Evolutionary conservation across 1,140 invertebrate genomes (phyloP).

Genomic region (Aleiodes sp.): DNA sequence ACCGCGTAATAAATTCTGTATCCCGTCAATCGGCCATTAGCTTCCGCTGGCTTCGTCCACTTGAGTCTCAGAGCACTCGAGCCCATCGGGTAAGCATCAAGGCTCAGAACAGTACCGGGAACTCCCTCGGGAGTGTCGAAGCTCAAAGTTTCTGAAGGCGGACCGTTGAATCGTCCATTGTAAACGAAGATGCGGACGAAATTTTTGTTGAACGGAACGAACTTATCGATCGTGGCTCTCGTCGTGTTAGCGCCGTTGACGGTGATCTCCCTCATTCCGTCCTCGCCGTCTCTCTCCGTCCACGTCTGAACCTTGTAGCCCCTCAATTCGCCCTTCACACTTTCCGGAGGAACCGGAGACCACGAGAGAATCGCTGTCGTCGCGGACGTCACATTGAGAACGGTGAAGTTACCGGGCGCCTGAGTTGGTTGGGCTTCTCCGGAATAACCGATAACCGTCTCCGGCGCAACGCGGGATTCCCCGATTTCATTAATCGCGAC

Average conservation of each 20-base stretch:
- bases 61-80: conserved; percentile 87
- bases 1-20: conserved; percentile 92
- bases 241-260: conserved; percentile 79
- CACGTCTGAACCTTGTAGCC: conserved; percentile 97
- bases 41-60: conserved; percentile 92
- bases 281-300: conserved; percentile 83
- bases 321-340: conserved; percentile 89
- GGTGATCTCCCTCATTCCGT: conserved; percentile 80
- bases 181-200: conserved; percentile 89
- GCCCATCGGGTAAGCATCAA: conserved; percentile 86
- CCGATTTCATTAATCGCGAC: conserved; percentile 91
- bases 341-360: conserved; percentile 80
- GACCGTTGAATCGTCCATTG: conserved; percentile 90
- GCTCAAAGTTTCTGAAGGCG: conserved; percentile 82
- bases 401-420: conserved; percentile 85
- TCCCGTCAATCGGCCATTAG: conserved; percentile 92
- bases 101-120: conserved; percentile 87
- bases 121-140: conserved; percentile 93
- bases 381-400: conserved; percentile 76
- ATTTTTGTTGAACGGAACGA: conserved; percentile 90
- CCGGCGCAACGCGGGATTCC: conserved; percentile 83
- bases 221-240: conserved; percentile 80
- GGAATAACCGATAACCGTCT: conserved; percentile 89
- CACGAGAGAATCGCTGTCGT: conserved; percentile 85
- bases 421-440: conserved; percentile 91